A percentile compares a stretch with the other conserved stretches of the same genome.
Evolutionary conservation across 1,140 invertebrate genomes (phyloP).

Genomic region (Cydia amplana): DNA sequence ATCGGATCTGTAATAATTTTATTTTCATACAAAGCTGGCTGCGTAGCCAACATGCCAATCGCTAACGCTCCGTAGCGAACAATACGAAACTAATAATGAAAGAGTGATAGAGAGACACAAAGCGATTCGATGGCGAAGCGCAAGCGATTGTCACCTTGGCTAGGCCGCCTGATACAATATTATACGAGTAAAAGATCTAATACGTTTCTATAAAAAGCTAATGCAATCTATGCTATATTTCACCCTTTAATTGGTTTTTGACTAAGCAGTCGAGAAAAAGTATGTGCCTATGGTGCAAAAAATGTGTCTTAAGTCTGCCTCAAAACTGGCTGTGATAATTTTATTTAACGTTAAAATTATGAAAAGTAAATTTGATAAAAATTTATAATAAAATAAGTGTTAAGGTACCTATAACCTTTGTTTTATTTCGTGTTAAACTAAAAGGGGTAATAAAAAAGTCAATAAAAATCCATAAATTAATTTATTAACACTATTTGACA

Average conservation of each 20-base stretch:
- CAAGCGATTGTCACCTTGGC: too few relatives aligned
- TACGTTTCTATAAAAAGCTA: too few relatives aligned
- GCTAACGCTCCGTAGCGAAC: too few relatives aligned
- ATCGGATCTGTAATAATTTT: too few relatives aligned
- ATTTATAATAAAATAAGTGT: constrained; percentile 32
- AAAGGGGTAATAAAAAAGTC: constrained; percentile 46
- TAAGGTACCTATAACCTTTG: constrained; percentile 6
- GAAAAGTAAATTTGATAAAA: constrained; percentile 14
- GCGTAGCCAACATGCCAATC: too few relatives aligned
- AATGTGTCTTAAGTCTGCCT: constrained; percentile 27
- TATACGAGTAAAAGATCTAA: too few relatives aligned
- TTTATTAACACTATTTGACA: constrained; percentile 75
- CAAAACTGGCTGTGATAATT: constrained; percentile 40
- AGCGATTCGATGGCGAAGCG: too few relatives aligned
- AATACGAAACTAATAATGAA: too few relatives aligned
- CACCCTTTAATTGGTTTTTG: background rate
- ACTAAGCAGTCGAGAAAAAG: constrained; percentile 11
- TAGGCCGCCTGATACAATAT: too few relatives aligned
- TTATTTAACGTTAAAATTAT: constrained; percentile 19
- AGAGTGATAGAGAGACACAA: too few relatives aligned
- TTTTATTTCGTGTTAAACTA: background rate
- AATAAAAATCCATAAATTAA: constrained; percentile 75
- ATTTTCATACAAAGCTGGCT: too few relatives aligned
- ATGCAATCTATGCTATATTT: too few relatives aligned
- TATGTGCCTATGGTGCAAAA: constrained; percentile 42